These are phyloP conservation scores for Melanophora roralis DNA, from an alignment of 2,888 invertebrate genomes.

Conservation along the genomic window DNA sequence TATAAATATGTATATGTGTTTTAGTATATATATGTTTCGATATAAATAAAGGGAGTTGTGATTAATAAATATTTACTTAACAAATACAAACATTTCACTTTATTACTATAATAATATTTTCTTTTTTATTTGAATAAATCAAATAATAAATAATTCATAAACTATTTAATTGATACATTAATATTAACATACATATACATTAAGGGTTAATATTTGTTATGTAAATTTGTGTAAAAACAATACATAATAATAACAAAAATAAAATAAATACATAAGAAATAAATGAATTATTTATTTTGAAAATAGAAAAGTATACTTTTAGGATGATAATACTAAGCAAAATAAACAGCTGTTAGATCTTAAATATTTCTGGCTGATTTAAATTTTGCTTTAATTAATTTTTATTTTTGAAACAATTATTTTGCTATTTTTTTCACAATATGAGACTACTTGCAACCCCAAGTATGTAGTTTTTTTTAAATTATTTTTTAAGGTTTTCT, in stretches of 20 bases:
- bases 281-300: background rate
- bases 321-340: too few species aligned
- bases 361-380: too few species aligned
- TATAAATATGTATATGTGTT: conserved; percentile 7
- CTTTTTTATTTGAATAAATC: background rate
- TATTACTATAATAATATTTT: background rate
- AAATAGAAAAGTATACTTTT: background rate
- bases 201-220: background rate
- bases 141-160: background rate
- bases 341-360: too few species aligned
- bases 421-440: too few species aligned
- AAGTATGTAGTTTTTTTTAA: background rate
- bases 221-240: background rate
- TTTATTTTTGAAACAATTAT: too few species aligned
- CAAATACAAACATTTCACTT: conserved; percentile 24
- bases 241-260: background rate
- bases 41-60: conserved; percentile 2
- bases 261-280: background rate
- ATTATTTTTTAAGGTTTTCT: too few species aligned
- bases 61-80: conserved; percentile 20
- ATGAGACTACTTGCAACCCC: too few species aligned
- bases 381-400: too few species aligned
- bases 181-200: too few species aligned
- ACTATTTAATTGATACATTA: background rate
- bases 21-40: conserved; percentile 1